Percentiles rank a stretch among this genome's conserved stretches.
These are phyloP conservation scores for Apodemus speciosus DNA, from an alignment of 2,113 vertebrate genomes.

Conservation along the genomic window DNA sequence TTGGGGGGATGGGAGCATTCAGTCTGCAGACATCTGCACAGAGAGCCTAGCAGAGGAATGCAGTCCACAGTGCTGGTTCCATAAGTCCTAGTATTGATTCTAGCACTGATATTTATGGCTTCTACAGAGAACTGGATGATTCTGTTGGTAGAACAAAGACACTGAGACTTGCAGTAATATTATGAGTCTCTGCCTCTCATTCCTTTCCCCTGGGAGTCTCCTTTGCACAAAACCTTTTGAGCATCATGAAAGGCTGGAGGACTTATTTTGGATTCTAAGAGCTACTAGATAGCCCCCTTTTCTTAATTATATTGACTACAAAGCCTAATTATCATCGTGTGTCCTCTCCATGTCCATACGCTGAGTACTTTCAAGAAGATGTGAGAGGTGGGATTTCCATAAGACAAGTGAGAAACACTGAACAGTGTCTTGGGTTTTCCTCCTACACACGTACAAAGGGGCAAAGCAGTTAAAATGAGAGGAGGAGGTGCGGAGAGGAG, in stretches of 20 bases:
- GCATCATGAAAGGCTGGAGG: neutral
- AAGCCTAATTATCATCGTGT: neutral
- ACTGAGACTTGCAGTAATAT: neutral
- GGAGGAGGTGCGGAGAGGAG: neutral
- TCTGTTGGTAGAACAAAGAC: neutral
- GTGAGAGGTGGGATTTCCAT: constrained; percentile 30
- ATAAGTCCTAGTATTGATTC: neutral
- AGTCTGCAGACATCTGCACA: neutral
- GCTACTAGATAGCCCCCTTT: neutral
- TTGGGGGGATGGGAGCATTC: neutral
- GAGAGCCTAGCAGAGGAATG: neutral
- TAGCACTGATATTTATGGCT: neutral
- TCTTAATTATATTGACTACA: neutral
- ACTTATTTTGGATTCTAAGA: neutral
- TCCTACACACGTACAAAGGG: constrained; percentile 4
- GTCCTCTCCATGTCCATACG: constrained; percentile 39
- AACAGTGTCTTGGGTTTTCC: constrained; percentile 5
- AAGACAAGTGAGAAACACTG: constrained; percentile 40
- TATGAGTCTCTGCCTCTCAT: neutral
- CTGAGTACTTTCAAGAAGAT: neutral
- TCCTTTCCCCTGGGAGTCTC: neutral
- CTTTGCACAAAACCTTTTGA: neutral
- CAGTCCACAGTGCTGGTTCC: neutral
- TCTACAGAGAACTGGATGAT: neutral
- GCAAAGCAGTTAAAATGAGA: neutral